Conservation (phyloP, 2,113 vertebrate species). For the Dicrurus megarhynchus region DNA sequence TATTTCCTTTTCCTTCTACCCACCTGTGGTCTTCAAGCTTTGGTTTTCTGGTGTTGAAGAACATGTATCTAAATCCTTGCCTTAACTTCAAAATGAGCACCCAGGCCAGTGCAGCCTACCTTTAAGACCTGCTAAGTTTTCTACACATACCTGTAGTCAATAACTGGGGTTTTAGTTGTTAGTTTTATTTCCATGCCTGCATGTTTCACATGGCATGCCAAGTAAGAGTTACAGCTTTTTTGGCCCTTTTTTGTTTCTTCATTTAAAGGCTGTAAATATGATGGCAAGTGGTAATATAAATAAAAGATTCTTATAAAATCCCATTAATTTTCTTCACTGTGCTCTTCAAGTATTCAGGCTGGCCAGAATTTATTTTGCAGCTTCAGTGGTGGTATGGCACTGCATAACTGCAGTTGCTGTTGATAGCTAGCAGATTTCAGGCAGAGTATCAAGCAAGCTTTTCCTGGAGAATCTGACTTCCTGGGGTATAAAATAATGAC, state of each 20-base stretch:
- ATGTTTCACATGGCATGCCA: background rate
- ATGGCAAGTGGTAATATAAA: background rate
- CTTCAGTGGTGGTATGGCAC: background rate
- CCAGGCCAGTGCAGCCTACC: background rate
- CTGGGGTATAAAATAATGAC: background rate
- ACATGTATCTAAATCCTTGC: background rate
- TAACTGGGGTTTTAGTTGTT: background rate
- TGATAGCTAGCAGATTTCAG: background rate
- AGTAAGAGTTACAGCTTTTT: background rate
- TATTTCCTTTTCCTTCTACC: background rate
- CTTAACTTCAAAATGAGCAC: background rate
- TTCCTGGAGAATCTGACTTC: background rate
- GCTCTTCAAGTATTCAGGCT: background rate
- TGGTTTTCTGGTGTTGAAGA: background rate
- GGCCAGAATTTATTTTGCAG: background rate
- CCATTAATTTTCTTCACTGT: background rate
- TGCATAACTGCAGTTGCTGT: background rate
- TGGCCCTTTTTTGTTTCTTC: background rate
- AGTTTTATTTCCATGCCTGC: background rate
- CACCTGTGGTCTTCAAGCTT: background rate
- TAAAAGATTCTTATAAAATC: background rate
- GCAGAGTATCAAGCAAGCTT: background rate
- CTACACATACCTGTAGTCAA: fast-evolving
- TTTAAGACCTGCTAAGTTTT: background rate
- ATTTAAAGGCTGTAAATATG: background rate